A percentile compares a stretch with the other conserved stretches of the same genome.
Conservation (phyloP, 2,888 invertebrate genomes). For the Calliscelio sp. region DNA sequence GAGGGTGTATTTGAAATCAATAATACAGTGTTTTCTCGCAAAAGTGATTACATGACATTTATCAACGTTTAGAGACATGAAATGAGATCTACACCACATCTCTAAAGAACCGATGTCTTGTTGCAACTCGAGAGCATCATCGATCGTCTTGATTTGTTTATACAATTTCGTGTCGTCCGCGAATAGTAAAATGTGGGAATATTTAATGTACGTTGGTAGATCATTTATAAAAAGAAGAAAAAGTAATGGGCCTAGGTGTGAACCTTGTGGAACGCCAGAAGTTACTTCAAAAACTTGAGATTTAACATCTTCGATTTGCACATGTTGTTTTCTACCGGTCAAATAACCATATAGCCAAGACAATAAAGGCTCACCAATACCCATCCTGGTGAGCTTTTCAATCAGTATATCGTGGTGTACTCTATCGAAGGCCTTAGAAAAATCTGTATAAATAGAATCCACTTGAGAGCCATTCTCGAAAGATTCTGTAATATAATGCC, state of each 20-base stretch:
- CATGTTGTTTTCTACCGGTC: constrained; percentile 6
- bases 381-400: background rate
- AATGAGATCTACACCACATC: background rate
- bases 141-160: background rate
- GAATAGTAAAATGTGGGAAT: background rate
- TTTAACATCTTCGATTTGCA: background rate
- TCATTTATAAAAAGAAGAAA: constrained; percentile 6
- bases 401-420: constrained; percentile 6
- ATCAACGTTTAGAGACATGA: background rate
- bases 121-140: background rate
- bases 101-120: background rate
- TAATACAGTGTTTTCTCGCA: no score
- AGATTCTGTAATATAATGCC: constrained; percentile 18
- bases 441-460: constrained; percentile 58
- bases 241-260: background rate
- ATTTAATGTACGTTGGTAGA: background rate
- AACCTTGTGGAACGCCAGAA: constrained; percentile 16
- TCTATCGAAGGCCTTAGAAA: constrained; percentile 31
- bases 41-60: background rate
- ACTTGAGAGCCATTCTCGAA: constrained; percentile 32
- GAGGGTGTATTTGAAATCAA: no score
- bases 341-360: background rate
- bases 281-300: background rate
- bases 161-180: constrained; percentile 4
- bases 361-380: background rate